A percentile compares a stretch with the other conserved stretches of the same genome.
phyloP scores from a whole-genome alignment of 2,113 vertebrate genomes.

The Pygoscelis adeliae region DNA sequence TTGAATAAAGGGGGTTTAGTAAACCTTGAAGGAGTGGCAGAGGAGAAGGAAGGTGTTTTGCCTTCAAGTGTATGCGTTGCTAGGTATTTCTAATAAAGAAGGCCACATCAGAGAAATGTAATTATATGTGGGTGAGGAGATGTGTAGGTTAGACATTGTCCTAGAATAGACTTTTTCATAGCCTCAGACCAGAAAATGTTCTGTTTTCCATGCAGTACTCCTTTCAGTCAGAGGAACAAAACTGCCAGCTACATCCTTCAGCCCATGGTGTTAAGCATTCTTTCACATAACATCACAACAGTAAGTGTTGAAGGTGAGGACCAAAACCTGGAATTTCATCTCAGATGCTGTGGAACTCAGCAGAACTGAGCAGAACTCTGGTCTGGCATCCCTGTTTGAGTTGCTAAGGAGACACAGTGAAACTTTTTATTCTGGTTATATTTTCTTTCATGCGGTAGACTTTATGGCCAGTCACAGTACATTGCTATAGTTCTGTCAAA shows the following conservation, averaged over 20 bases:
- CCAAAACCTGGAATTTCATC: not conserved
- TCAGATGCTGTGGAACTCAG: not conserved
- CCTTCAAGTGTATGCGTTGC: not conserved
- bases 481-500: not conserved
- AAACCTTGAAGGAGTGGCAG: not conserved
- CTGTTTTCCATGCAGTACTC: not conserved
- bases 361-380: not conserved
- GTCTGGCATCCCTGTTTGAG: not conserved
- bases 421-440: not conserved
- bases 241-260: not conserved
- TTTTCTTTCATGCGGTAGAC: not conserved
- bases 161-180: not conserved
- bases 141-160: not conserved
- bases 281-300: not conserved
- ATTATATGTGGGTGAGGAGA: not conserved
- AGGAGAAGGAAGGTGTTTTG: not conserved
- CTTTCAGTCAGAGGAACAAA: not conserved
- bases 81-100: not conserved
- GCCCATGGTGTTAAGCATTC: not conserved
- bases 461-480: not conserved
- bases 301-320: fast-evolving
- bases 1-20: not conserved
- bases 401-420: not conserved
- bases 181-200: not conserved
- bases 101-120: not conserved